A percentile compares a stretch with the other conserved stretches of the same genome.
phyloP scores from a whole-genome alignment of 2,797 vertebrate genomes.

The Lepilemur septentrionalis region DNA sequence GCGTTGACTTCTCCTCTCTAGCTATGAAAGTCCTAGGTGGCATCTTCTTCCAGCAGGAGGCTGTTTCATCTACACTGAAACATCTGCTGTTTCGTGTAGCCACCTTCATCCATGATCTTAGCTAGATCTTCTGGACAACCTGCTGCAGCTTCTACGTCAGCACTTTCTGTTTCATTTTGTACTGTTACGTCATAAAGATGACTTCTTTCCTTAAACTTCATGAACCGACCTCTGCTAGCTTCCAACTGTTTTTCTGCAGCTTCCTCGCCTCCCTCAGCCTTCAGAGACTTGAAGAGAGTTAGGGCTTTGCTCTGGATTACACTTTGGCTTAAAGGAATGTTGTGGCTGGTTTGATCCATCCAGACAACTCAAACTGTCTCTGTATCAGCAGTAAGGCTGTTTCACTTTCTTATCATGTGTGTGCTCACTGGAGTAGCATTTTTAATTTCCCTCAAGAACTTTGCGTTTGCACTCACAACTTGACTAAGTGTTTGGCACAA shows the following conservation, averaged over 20 bases:
- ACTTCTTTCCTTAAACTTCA: not conserved
- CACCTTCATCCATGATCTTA: not conserved
- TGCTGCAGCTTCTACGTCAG: not conserved
- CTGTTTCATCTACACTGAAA: not conserved
- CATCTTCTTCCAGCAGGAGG: not conserved
- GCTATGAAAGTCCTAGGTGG: not conserved
- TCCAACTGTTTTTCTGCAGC: not conserved
- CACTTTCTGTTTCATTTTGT: not conserved
- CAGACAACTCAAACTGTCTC: not conserved
- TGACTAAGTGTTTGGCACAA: not conserved
- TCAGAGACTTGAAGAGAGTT: not conserved
- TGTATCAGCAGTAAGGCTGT: not conserved
- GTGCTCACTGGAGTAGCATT: not conserved
- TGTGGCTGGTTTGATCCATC: not conserved
- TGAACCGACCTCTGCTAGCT: not conserved
- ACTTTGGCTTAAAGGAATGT: not conserved
- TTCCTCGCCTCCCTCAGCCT: not conserved
- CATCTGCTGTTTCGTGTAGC: not conserved
- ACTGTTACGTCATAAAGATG: not conserved
- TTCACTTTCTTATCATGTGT: not conserved
- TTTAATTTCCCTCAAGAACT: not conserved
- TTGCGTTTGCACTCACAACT: not conserved
- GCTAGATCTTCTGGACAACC: not conserved
- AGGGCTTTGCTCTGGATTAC: not conserved
- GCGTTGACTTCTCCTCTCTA: not conserved